Conservation (phyloP, 1,140 invertebrate genomes). For the Drosophila prosaltans region DNA sequence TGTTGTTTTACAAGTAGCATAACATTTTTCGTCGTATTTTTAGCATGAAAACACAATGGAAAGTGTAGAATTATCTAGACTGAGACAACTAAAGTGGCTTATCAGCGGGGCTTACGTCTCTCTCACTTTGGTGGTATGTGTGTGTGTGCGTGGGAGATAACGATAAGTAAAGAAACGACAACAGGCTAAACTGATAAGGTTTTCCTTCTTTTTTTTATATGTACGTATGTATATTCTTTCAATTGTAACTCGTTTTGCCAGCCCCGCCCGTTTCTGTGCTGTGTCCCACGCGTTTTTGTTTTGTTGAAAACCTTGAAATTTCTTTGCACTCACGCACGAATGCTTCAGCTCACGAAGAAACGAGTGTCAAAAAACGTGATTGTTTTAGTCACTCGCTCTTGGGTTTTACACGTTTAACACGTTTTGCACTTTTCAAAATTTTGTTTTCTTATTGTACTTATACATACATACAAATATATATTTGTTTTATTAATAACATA, state of each 20-base stretch:
- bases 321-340: slow-evolving; percentile 51
- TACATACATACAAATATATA: slow-evolving; percentile 33
- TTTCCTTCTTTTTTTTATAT: slow-evolving; percentile 27
- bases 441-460: slow-evolving; percentile 7
- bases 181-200: slow-evolving; percentile 37
- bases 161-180: slow-evolving; percentile 46
- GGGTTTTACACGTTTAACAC: slow-evolving; percentile 48
- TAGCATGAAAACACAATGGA: slow-evolving; percentile 24
- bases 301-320: slow-evolving; percentile 58
- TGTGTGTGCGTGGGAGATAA: slow-evolving; percentile 40
- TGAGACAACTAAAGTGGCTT: slow-evolving; percentile 40
- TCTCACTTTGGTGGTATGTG: slow-evolving; percentile 34
- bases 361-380: slow-evolving; percentile 72
- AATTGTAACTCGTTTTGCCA: slow-evolving; percentile 38
- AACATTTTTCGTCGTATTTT: slow-evolving; percentile 57
- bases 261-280: slow-evolving; percentile 33
- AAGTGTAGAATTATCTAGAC: slow-evolving; percentile 32
- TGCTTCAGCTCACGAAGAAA: slow-evolving; percentile 26
- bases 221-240: slow-evolving; percentile 24
- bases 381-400: slow-evolving; percentile 23
- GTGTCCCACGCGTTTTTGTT: slow-evolving; percentile 40
- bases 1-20: slow-evolving; percentile 55
- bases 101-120: slow-evolving; percentile 42
- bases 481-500: slow-evolving; percentile 71
- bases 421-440: slow-evolving; percentile 61